Evolutionary conservation across 2,113 vertebrate genomes (phyloP).

Genomic region (Hiodon tergisus): DNA sequence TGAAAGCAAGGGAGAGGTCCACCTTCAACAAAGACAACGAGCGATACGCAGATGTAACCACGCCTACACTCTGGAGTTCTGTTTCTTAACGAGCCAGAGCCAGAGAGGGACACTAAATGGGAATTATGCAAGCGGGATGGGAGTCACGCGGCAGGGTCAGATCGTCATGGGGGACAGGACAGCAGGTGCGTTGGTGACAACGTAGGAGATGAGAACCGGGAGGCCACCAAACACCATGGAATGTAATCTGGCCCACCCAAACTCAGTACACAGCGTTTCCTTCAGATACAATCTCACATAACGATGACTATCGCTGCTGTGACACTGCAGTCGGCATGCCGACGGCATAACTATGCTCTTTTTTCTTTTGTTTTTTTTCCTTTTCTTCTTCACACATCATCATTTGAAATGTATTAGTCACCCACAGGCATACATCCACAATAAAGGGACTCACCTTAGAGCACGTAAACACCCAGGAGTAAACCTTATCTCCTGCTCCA

Average conservation of each 20-base stretch:
- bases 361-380: too few species aligned
- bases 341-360: too few species aligned
- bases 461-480: slow-evolving; percentile 85
- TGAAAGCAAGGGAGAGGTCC: neutral
- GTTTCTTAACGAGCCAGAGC: neutral
- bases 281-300: too few species aligned
- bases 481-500: slow-evolving; percentile 80
- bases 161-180: too few species aligned
- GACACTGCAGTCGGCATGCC: too few species aligned
- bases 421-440: neutral
- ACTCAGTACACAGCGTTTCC: too few species aligned
- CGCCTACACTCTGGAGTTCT: neutral
- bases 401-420: too few species aligned
- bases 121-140: slow-evolving; percentile 14
- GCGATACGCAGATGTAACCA: too few species aligned
- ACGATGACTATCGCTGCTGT: too few species aligned
- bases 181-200: slow-evolving; percentile 17
- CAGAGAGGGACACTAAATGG: neutral
- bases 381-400: neutral
- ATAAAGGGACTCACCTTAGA: slow-evolving; percentile 74
- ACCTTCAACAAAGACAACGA: neutral
- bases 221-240: too few species aligned
- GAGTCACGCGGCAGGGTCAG: neutral
- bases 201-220: neutral
- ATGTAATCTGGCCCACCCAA: too few species aligned